These are phyloP conservation scores for Cricetomys ansorgei DNA, from an alignment of 2,113 vertebrate genomes.

Conservation along the genomic window DNA sequence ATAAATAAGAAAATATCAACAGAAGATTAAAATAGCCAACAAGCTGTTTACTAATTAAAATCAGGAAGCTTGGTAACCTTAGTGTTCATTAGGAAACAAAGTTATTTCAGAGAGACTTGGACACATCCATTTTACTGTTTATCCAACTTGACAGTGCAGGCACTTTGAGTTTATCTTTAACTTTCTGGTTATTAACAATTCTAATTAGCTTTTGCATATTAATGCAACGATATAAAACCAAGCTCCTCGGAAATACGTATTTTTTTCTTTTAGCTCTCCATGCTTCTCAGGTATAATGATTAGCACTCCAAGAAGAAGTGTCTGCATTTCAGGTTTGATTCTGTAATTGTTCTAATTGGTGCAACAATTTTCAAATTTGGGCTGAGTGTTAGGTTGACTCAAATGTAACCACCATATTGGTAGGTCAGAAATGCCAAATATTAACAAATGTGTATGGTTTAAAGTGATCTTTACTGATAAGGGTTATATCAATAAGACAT, in stretches of 20 bases:
- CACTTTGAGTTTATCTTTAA: conserved; percentile 46
- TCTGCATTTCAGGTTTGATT: background rate
- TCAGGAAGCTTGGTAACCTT: conserved; percentile 27
- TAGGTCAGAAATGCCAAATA: conserved; percentile 24
- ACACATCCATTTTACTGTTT: conserved; percentile 19
- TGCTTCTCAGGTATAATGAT: conserved; percentile 61
- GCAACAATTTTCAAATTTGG: background rate
- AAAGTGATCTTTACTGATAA: conserved; percentile 29
- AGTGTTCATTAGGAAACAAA: conserved; percentile 41
- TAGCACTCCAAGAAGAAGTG: background rate
- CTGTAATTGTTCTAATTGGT: conserved; percentile 7
- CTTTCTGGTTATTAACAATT: conserved; percentile 63
- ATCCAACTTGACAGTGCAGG: conserved; percentile 5
- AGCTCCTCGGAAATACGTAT: conserved; percentile 3
- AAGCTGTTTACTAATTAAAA: conserved; percentile 48
- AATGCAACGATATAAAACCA: conserved; percentile 52
- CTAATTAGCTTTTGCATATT: conserved; percentile 71
- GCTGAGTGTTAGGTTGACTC: background rate
- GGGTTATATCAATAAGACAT: background rate
- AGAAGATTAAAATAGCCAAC: conserved; percentile 68
- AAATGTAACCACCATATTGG: background rate
- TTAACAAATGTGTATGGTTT: background rate
- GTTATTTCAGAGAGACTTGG: conserved; percentile 12
- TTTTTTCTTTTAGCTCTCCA: conserved; percentile 50
- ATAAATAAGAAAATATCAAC: conserved; percentile 45